Evolutionary conservation across 53 echinoderm and acorn worm genomes (phyloP).

Genomic region (Temnopleurus reevesii): DNA sequence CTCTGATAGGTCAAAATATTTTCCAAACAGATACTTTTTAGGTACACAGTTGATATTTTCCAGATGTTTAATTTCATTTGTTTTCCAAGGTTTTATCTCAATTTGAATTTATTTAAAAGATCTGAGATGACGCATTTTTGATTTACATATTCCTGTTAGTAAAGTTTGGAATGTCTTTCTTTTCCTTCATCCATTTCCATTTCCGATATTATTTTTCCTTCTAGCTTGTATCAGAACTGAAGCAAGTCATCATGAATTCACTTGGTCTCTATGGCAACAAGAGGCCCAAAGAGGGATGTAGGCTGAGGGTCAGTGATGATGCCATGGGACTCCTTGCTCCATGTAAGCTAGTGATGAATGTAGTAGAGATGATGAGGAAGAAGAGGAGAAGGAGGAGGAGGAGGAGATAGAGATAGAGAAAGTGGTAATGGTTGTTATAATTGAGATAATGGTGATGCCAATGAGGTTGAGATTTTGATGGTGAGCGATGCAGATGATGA

Average conservation of each 20-base stretch:
- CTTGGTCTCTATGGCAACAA: conserved; percentile 55
- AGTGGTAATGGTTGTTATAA: conserved; percentile 58
- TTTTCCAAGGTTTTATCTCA: no score
- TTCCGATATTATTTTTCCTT: no score
- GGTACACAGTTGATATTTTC: no score
- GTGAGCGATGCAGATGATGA: neutral
- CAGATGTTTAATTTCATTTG: no score
- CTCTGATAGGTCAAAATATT: no score
- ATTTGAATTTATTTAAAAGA: no score
- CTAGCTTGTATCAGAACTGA: conserved; percentile 78
- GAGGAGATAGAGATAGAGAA: conserved; percentile 56
- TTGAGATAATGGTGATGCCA: neutral
- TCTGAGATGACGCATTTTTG: no score
- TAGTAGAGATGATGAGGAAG: no score
- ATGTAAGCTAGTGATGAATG: conserved; percentile 66
- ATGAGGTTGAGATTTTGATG: neutral
- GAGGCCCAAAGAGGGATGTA: conserved; percentile 47
- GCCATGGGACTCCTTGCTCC: conserved; percentile 75
- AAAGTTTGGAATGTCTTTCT: no score
- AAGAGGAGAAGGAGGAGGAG: neutral
- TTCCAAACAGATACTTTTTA: no score
- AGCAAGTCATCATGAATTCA: conserved; percentile 49
- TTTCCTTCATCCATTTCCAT: no score
- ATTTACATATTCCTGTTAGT: no score
- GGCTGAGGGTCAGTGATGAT: conserved; percentile 74